A percentile compares a stretch with the other conserved stretches of the same genome.
These are phyloP conservation scores for Typhlichthys subterraneus DNA, from an alignment of 2,797 vertebrate genomes.

Conservation along the genomic window DNA sequence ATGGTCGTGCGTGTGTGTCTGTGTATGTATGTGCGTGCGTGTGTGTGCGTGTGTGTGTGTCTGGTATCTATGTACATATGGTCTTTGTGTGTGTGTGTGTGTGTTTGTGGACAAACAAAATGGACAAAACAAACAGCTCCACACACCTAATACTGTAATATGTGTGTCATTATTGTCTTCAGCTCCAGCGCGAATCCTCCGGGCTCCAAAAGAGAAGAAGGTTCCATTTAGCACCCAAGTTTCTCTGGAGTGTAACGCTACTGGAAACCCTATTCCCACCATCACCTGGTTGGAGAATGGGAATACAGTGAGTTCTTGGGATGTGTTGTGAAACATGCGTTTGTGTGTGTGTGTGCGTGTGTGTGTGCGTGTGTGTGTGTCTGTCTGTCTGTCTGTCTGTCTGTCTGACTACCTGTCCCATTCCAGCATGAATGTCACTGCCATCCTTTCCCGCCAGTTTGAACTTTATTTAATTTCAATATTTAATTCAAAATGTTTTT, in stretches of 20 bases:
- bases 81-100: conserved; percentile 21
- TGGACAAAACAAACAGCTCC: too few relatives aligned
- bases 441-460: too few relatives aligned
- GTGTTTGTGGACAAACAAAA: conserved; percentile 4
- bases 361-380: not conserved
- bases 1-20: not conserved
- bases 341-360: not conserved
- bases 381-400: not conserved
- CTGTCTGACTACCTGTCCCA: not conserved
- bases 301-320: conserved; percentile 85
- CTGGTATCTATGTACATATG: too few relatives aligned
- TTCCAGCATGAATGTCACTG: too few relatives aligned
- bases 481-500: too few relatives aligned
- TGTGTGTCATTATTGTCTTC: conserved; percentile 31
- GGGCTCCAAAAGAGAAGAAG: conserved; percentile 90
- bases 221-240: conserved; percentile 89
- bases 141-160: conserved; percentile 11
- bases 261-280: conserved; percentile 89
- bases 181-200: conserved; percentile 95
- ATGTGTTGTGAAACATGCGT: not conserved
- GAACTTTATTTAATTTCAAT: too few relatives aligned
- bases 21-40: not conserved
- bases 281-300: conserved; percentile 97
- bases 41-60: not conserved
- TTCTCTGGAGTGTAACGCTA: conserved; percentile 86